Evolutionary conservation across 2,113 vertebrate species (phyloP).

Genomic region (Piaya cayana): DNA sequence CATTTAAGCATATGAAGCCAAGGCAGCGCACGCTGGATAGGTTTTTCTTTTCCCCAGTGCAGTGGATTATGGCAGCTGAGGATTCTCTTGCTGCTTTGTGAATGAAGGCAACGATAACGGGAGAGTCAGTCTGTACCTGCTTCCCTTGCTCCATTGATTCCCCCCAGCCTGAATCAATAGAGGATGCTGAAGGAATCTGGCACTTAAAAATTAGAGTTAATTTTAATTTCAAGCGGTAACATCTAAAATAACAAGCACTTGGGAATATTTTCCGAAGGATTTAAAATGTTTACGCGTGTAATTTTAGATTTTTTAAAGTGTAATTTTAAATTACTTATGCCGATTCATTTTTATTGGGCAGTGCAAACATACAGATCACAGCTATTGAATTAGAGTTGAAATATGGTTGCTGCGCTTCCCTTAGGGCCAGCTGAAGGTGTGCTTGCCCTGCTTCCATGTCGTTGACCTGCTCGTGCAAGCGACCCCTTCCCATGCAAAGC

Average conservation of each 20-base stretch:
- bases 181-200: neutral
- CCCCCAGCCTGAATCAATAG: neutral
- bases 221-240: neutral
- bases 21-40: neutral
- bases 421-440: neutral
- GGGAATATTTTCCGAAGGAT: neutral
- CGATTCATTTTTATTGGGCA: neutral
- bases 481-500: neutral
- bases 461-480: neutral
- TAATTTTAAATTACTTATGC: neutral
- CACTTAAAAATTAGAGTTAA: neutral
- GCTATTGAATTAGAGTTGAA: neutral
- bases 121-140: neutral
- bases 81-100: neutral
- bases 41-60: too few relatives aligned
- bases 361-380: fast-evolving
- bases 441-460: fast-evolving
- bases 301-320: neutral
- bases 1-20: neutral
- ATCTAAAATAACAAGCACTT: neutral
- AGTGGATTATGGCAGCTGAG: neutral
- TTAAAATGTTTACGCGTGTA: neutral
- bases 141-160: neutral
- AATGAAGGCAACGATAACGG: neutral
- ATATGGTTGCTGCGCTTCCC: neutral